Evolutionary conservation across 2,113 vertebrate genomes (phyloP).

Genomic region (Tupaia tana): DNA sequence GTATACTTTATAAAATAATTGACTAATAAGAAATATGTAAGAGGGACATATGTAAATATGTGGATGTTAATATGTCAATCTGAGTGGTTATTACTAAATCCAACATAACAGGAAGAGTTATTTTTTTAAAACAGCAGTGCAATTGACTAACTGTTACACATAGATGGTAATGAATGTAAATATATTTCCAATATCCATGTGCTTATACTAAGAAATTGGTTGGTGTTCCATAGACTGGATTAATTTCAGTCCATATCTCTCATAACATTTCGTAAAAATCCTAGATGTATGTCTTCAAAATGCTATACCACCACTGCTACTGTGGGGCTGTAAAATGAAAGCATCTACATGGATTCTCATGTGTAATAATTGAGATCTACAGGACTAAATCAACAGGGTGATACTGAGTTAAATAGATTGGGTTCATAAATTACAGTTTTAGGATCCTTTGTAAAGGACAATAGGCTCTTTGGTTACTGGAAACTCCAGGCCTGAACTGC

Average conservation of each 20-base stretch:
- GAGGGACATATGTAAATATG: background rate
- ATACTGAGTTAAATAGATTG: background rate
- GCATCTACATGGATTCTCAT: background rate
- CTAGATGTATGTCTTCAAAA: slow-evolving; percentile 13
- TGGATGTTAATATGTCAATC: background rate
- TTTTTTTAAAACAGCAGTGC: background rate
- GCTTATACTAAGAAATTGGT: background rate
- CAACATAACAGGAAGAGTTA: background rate
- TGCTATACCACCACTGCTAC: background rate
- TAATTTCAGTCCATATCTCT: background rate
- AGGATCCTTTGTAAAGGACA: slow-evolving; percentile 3
- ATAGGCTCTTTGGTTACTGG: background rate
- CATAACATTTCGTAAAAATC: background rate
- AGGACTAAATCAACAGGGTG: background rate
- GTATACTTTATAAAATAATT: slow-evolving; percentile 1
- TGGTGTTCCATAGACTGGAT: background rate
- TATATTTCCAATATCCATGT: background rate
- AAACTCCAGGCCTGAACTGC: background rate
- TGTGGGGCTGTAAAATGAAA: slow-evolving; percentile 10
- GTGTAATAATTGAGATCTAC: slow-evolving; percentile 6
- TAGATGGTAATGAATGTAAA: background rate
- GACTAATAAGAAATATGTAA: slow-evolving; percentile 50
- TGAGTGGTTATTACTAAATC: slow-evolving; percentile 33
- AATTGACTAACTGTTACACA: slow-evolving; percentile 7
- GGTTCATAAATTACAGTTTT: slow-evolving; percentile 33